phyloP scores from a whole-genome alignment of 1,140 invertebrate species.

The Saccostrea cuccullata region DNA sequence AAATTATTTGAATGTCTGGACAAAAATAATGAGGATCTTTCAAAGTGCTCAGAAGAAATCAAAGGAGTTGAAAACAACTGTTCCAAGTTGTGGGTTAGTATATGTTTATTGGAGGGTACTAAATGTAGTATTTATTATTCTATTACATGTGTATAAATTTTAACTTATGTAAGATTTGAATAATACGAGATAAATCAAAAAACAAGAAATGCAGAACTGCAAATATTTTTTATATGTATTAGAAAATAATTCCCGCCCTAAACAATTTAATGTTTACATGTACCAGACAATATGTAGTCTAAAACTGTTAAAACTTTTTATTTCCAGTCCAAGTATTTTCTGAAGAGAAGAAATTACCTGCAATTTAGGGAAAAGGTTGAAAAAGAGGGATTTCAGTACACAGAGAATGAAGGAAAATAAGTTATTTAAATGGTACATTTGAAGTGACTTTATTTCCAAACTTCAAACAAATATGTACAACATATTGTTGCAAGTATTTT shows the following conservation, averaged over 20 bases:
- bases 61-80: constrained; percentile 17
- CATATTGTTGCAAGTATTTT: too few species aligned
- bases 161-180: too few species aligned
- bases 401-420: constrained; percentile 12
- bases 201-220: too few species aligned
- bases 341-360: constrained; percentile 91
- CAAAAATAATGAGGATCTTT: constrained; percentile 8
- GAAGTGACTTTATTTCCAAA: not conserved
- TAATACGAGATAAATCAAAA: too few species aligned
- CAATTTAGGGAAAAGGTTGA: constrained; percentile 91
- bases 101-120: not conserved
- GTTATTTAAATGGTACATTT: not conserved
- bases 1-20: constrained; percentile 23
- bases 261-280: too few species aligned
- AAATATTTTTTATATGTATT: too few species aligned
- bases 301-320: not conserved
- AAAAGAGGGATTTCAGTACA: constrained; percentile 8
- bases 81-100: not conserved
- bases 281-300: too few species aligned
- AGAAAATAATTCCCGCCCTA: too few species aligned
- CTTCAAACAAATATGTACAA: too few species aligned
- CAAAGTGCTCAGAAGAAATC: constrained; percentile 15
- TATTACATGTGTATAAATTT: too few species aligned
- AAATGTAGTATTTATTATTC: too few species aligned
- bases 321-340: constrained; percentile 92